phyloP scores from a whole-genome alignment of 1,140 invertebrate genomes.

The Pseudomyrmex dendroicus region DNA sequence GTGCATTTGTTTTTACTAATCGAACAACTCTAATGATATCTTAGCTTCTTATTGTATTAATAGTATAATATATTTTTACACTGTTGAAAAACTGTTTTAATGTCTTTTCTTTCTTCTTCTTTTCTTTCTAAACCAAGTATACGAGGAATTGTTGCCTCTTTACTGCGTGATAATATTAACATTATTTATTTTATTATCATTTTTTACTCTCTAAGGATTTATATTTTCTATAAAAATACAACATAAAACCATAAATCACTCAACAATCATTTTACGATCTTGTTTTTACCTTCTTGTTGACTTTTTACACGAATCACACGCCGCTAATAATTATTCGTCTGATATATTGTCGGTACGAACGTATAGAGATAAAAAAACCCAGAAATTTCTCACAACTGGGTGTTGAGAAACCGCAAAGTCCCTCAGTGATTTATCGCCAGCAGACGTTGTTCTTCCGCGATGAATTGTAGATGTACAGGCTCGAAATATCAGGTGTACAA shows the following conservation, averaged over 20 bases:
- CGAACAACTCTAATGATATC: neutral
- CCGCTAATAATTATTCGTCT: neutral
- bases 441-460: conserved; percentile 23
- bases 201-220: neutral
- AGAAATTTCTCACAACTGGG: neutral
- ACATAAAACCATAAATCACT: neutral
- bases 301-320: neutral
- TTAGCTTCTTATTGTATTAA: neutral
- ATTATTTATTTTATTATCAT: no score
- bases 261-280: neutral
- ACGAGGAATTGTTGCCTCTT: no score
- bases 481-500: conserved; percentile 37
- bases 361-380: neutral
- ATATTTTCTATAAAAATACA: neutral
- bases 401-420: neutral
- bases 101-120: no score
- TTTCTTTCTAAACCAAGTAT: no score
- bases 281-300: neutral
- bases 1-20: conserved; percentile 25
- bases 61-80: no score
- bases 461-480: conserved; percentile 39
- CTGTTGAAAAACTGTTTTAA: no score
- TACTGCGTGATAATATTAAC: no score
- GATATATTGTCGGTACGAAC: neutral
- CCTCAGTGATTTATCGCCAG: conserved; percentile 18